These are phyloP conservation scores for Chromoteleia sp. DNA, from an alignment of 2,888 invertebrate species.

Conservation along the genomic window DNA sequence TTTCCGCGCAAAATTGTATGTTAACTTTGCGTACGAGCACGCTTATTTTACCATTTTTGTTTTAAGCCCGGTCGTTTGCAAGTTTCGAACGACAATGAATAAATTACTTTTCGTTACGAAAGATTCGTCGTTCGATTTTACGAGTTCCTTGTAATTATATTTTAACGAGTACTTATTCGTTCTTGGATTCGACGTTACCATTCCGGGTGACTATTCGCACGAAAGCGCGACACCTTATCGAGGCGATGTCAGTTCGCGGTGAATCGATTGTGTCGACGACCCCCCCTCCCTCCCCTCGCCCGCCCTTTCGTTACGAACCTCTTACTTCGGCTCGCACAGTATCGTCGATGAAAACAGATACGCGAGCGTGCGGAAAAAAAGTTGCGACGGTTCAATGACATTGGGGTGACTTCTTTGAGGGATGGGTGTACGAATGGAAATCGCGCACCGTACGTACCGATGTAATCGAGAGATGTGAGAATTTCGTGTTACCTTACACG, in stretches of 20 bases:
- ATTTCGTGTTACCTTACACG: background rate
- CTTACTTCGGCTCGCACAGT: constrained; percentile 36
- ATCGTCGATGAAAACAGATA: constrained; percentile 47
- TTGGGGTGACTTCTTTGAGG: constrained; percentile 26
- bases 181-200: constrained; percentile 46
- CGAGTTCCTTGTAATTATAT: constrained; percentile 24
- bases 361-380: constrained; percentile 32
- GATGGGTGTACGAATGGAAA: constrained; percentile 22
- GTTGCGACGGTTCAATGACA: constrained; percentile 48
- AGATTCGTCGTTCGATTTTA: background rate
- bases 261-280: constrained; percentile 58
- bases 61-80: too few relatives aligned
- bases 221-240: constrained; percentile 63
- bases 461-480: constrained; percentile 16
- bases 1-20: too few relatives aligned
- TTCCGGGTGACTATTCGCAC: constrained; percentile 74
- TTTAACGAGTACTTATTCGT: constrained; percentile 37
- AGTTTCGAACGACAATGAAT: too few relatives aligned
- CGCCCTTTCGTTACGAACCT: constrained; percentile 54
- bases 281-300: too few relatives aligned
- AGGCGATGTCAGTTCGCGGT: constrained; percentile 68
- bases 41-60: too few relatives aligned
- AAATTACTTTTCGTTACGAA: too few relatives aligned
- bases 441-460: background rate
- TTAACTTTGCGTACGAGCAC: too few relatives aligned